Base-by-base conservation (phyloP, 2,113 vertebrate species). In the Crotalus helleri region DNA sequence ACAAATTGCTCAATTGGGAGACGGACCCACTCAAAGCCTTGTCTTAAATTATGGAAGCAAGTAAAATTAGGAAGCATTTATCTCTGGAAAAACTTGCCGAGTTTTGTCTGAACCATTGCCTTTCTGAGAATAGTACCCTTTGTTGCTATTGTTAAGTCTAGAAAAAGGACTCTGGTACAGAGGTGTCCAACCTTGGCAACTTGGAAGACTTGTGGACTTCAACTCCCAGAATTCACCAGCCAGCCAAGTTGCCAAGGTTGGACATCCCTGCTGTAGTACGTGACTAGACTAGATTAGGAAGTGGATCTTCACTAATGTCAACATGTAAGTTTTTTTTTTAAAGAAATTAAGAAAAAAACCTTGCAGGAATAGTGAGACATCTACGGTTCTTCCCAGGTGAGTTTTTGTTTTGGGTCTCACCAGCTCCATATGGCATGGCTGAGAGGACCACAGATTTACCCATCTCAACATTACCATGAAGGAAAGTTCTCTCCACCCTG, bases 21-120 rank as follows among this genome's bases (percentile, higher is more conserved):
- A 88, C 90, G 19, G 92, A 19, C 29, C 21, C 33, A 1, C n/a
- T 91, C 0, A 51, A 85, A 24, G 92, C 90, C 93, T 90, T 93
- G 57, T 26, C 3, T 26, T 53, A 26, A 49, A 49, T 93, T 21
- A 0, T 0, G 39, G 61, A 74, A 90, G 81, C 3, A 17, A 11
- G 0, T 0, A 0, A 49, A 81, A 90, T 33, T 92, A 74, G 54
- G 93, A 88, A 33, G 49, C 0, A 21, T 19, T 92, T 58, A 92
- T 93, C 92, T 90, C 61, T 81, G 92, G 95, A 93, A 94, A 88
- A 93, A 90, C 93, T 74, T 93, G 91, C 96, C 1, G 44, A 4
- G 69, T 46, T 17, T 86, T 51, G 8, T 9, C 57, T 86, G 85
- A 17, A 0, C 13, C 29, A 53, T 21, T 1, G 19, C n/a, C 8